These are phyloP conservation scores for Ormyrus thymus DNA, from an alignment of 2,888 invertebrate genomes.

Conservation along the genomic window DNA sequence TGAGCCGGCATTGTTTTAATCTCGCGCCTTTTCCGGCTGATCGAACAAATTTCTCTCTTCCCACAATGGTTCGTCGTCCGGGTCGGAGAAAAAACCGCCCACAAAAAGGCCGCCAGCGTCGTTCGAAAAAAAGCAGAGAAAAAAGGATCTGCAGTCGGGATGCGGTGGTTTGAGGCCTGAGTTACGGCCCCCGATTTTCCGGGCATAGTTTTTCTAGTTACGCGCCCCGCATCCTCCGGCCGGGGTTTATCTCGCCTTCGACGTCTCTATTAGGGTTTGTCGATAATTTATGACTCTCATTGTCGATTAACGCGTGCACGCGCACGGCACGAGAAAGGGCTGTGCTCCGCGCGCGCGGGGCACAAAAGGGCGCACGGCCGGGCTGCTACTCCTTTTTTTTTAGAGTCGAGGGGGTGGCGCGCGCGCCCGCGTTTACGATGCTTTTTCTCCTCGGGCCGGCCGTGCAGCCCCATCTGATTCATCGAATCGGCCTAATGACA, in stretches of 20 bases:
- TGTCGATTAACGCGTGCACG: constrained; percentile 74
- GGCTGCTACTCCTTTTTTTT: constrained; percentile 58
- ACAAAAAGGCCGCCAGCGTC: too few relatives aligned
- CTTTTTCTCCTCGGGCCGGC: constrained; percentile 6
- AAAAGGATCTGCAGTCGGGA: too few relatives aligned
- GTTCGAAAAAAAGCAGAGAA: too few relatives aligned
- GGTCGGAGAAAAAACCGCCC: not conserved
- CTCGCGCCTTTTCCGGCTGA: too few relatives aligned
- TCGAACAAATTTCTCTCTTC: too few relatives aligned
- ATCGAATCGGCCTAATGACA: constrained; percentile 70
- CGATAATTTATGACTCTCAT: constrained; percentile 73
- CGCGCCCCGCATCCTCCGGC: constrained; percentile 39
- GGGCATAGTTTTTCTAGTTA: constrained; percentile 56
- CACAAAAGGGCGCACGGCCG: constrained; percentile 71
- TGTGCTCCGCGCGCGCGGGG: constrained; percentile 39
- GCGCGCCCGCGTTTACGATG: constrained; percentile 37
- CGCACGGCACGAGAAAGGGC: constrained; percentile 63
- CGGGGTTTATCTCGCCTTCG: constrained; percentile 56
- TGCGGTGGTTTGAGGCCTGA: constrained; percentile 65
- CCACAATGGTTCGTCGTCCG: too few relatives aligned
- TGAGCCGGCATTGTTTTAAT: not conserved
- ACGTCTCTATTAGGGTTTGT: constrained; percentile 72
- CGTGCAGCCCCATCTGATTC: constrained; percentile 70
- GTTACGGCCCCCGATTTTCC: constrained; percentile 66
- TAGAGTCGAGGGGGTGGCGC: constrained; percentile 62